phyloP scores from a whole-genome alignment of 2,888 invertebrate genomes.

The Sinohyriopsis cumingii region DNA sequence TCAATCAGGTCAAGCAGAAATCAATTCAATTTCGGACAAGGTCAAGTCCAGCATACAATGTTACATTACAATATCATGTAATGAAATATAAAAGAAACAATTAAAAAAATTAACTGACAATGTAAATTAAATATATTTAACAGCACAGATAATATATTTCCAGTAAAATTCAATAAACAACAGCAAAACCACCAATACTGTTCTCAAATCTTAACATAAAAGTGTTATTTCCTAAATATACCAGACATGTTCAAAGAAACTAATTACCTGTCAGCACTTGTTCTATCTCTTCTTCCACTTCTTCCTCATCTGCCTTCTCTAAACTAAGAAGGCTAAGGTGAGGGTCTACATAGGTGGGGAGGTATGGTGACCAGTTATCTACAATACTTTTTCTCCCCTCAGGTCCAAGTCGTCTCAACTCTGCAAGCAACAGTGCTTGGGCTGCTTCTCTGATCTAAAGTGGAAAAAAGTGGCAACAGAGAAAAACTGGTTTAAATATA shows the following conservation, averaged over 20 bases:
- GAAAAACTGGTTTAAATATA: not conserved
- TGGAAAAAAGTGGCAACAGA: not conserved
- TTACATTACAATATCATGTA: no score
- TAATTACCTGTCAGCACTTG: slow-evolving; percentile 28
- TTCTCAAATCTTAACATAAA: no score
- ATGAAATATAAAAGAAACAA: no score
- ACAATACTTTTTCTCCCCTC: slow-evolving; percentile 94
- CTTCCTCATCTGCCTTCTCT: slow-evolving; percentile 52
- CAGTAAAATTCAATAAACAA: no score
- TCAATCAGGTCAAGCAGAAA: no score
- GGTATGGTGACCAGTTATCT: slow-evolving; percentile 95
- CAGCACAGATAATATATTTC: no score
- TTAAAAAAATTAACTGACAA: no score
- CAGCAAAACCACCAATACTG: no score
- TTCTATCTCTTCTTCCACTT: slow-evolving; percentile 45
- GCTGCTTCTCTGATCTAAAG: slow-evolving; percentile 89
- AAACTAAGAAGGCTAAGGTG: slow-evolving; percentile 71
- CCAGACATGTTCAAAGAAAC: not conserved
- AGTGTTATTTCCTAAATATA: no score
- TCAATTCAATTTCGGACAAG: no score
- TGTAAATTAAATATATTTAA: no score
- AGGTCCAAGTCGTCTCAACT: slow-evolving; percentile 88
- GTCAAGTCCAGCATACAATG: no score
- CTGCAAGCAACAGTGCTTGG: slow-evolving; percentile 94
- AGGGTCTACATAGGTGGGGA: slow-evolving; percentile 80